Base-by-base conservation (phyloP, 1,140 invertebrate genomes). In the Eumaeus atala region DNA sequence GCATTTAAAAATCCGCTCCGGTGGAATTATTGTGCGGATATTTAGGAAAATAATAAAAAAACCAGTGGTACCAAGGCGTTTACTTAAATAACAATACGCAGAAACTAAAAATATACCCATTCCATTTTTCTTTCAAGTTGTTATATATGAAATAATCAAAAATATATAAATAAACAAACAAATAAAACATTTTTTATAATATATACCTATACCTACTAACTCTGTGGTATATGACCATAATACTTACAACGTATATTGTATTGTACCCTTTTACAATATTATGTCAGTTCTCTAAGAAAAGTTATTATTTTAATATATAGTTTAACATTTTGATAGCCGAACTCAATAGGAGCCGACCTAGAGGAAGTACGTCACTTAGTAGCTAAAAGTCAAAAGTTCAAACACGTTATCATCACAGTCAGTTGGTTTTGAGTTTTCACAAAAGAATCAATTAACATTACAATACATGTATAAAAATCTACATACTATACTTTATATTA, bases 21-120 rank as follows among this genome's bases (percentile, higher is more conserved):
- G n/a, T n/a, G n/a, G n/a, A n/a, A n/a, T n/a, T n/a, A n/a, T n/a
- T n/a, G n/a, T n/a, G n/a, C n/a, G n/a, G n/a, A 6, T 28, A 28
- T 3, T 28, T 28, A 28, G 21, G 21, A 28, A 28, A 28, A 28
- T 28, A 28, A 28, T 3, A 28, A 28, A 28, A 28, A 28, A 28
- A n/a, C n/a, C 21, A 28, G 6, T 28, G 21, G 21, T 28, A 3
- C 21, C 21, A 28, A 28, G 21, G 21, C 21, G 6, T 40, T 40
- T 40, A 40, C 38, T 40, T 40, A 40, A 40, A 40, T 40, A 40
- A 40, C 38, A 40, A 38, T 40, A 40, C 14, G 38, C 38, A 14
- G 38, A 40, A 40, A 40, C 38, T 40, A 40, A 40, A 40, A 40
- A 28, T 28, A 40, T 40, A 40, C 38, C 38, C 38, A 40, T 40